These are phyloP conservation scores for Leptinotarsa lineolata DNA, from an alignment of 1,140 invertebrate genomes.

Conservation along the genomic window DNA sequence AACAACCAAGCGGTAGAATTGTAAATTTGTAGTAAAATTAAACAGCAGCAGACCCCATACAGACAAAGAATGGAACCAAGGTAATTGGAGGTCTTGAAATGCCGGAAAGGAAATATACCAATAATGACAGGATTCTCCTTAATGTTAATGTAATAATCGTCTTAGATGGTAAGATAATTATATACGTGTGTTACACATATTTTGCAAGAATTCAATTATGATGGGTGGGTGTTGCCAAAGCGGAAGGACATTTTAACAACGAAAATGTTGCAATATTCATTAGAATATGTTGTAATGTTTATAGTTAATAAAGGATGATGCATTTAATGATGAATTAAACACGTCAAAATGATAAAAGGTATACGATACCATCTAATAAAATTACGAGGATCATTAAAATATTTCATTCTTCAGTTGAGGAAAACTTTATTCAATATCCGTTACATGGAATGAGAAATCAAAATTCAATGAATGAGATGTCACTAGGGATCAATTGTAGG, in stretches of 20 bases:
- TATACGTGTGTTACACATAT: constrained; percentile 2
- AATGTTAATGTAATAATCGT: constrained; percentile 1
- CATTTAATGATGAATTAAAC: not conserved
- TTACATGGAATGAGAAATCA: no score
- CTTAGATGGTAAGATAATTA: not conserved
- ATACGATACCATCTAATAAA: not conserved
- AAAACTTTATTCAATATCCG: no score
- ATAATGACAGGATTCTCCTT: not conserved
- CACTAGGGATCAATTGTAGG: no score
- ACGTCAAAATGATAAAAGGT: not conserved
- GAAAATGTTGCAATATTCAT: not conserved
- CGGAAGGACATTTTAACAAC: not conserved
- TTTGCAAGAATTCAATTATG: constrained; percentile 3
- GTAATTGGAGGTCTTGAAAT: not conserved
- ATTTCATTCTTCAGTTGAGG: no score
- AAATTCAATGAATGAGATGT: no score
- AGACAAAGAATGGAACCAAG: not conserved
- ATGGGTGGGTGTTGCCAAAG: not conserved
- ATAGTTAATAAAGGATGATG: not conserved
- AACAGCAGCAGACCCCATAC: not conserved
- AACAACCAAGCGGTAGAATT: no score
- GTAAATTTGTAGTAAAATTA: not conserved
- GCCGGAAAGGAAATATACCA: constrained; percentile 5
- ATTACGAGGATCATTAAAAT: not conserved
- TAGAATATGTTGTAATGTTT: not conserved